Percentiles rank a stretch among this genome's conserved stretches.
Conservation (phyloP, 2,888 invertebrate genomes). For the Parnassius glacialis region DNA sequence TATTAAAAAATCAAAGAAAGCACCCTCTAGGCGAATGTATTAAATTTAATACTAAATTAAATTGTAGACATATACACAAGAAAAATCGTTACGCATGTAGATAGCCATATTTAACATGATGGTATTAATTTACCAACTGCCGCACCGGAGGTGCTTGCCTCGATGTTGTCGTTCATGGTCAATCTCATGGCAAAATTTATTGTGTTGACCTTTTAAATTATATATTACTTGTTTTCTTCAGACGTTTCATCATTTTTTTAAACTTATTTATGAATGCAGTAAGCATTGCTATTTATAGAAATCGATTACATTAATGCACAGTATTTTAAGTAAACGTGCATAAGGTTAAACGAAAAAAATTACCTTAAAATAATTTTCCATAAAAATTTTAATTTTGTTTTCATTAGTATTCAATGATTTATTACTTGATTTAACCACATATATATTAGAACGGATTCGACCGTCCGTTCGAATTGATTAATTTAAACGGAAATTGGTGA, state of each 20-base stretch:
- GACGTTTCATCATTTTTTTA: neutral
- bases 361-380: too few species aligned
- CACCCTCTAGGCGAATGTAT: too few species aligned
- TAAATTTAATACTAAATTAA: too few species aligned
- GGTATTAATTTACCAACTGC: constrained; percentile 1
- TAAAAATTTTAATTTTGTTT: too few species aligned
- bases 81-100: neutral
- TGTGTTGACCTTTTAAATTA: constrained; percentile 13
- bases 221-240: neutral
- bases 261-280: neutral
- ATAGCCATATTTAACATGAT: constrained; percentile 1
- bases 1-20: neutral
- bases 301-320: constrained; percentile 1
- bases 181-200: constrained; percentile 53
- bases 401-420: too few species aligned
- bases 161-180: constrained; percentile 52
- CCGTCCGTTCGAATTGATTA: too few species aligned
- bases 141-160: constrained; percentile 45
- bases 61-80: neutral
- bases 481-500: too few species aligned
- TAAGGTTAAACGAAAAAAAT: neutral
- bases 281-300: neutral
- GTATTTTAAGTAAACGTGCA: neutral
- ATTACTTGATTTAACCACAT: too few species aligned
- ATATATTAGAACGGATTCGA: too few species aligned